Percentiles rank a stretch among this genome's conserved stretches.
phyloP scores from a whole-genome alignment of 2,888 invertebrate species.

The Ephialtes manifestator region DNA sequence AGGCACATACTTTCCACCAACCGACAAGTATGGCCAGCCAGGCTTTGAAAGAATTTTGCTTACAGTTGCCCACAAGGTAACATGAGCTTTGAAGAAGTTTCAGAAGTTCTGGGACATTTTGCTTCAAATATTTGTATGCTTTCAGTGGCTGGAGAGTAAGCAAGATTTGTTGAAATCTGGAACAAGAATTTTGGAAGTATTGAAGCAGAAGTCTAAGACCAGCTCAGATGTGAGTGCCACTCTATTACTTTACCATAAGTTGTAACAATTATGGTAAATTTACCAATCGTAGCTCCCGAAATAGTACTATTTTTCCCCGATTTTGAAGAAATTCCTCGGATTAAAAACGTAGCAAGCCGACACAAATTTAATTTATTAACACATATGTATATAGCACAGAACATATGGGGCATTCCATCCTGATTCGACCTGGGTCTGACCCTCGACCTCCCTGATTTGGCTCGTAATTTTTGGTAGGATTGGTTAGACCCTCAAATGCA shows the following conservation, averaged over 20 bases:
- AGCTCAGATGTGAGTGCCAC: slow-evolving; percentile 64
- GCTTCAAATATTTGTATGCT: slow-evolving; percentile 25
- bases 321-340: too few species aligned
- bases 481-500: too few species aligned
- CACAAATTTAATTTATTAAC: too few species aligned
- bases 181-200: slow-evolving; percentile 86
- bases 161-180: slow-evolving; percentile 86
- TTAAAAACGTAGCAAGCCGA: too few species aligned
- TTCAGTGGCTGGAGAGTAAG: slow-evolving; percentile 77
- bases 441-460: too few species aligned
- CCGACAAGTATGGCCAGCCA: slow-evolving; percentile 92
- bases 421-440: too few species aligned
- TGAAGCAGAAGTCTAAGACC: slow-evolving; percentile 77
- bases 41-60: slow-evolving; percentile 94
- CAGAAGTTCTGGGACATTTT: not conserved
- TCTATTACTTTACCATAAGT: not conserved
- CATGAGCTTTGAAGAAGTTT: not conserved
- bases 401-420: too few species aligned
- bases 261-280: not conserved
- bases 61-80: slow-evolving; percentile 90
- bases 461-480: too few species aligned
- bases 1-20: slow-evolving; percentile 97
- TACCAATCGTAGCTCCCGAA: too few species aligned
- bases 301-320: too few species aligned
- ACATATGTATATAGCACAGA: too few species aligned